Percentiles rank a stretch among this genome's conserved stretches.
Evolutionary conservation across 2,888 invertebrate genomes (phyloP).

Genomic region (Andrena fulva): DNA sequence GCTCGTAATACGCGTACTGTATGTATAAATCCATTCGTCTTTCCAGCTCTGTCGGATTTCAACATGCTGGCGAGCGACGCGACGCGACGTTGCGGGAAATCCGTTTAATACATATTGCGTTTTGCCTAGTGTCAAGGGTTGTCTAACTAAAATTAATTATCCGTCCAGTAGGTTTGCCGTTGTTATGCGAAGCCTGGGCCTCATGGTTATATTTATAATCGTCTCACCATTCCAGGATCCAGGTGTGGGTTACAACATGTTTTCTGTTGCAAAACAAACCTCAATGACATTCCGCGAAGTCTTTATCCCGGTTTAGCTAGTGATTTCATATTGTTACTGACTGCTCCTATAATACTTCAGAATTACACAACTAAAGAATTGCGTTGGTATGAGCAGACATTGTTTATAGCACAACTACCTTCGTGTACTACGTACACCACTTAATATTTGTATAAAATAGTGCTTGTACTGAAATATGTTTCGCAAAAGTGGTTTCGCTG

Average conservation of each 20-base stretch:
- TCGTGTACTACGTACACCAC: too few relatives aligned
- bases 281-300: neutral
- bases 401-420: too few relatives aligned
- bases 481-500: too few relatives aligned
- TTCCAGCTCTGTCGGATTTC: conserved; percentile 60
- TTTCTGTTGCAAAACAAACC: neutral
- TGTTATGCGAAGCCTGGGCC: conserved; percentile 41
- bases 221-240: neutral
- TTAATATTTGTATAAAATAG: too few relatives aligned
- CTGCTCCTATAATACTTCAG: neutral
- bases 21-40: conserved; percentile 63
- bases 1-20: conserved; percentile 42
- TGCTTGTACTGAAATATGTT: too few relatives aligned
- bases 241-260: neutral
- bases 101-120: conserved; percentile 68
- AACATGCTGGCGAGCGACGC: conserved; percentile 18
- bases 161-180: conserved; percentile 56
- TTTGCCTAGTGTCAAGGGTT: conserved; percentile 60
- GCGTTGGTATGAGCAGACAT: too few relatives aligned
- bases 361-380: neutral
- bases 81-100: conserved; percentile 57
- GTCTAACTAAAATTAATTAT: conserved; percentile 74
- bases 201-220: conserved; percentile 33
- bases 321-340: neutral
- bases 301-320: neutral